phyloP scores from a whole-genome alignment of 1,140 invertebrate species.

The Acyrthosiphon pisum region DNA sequence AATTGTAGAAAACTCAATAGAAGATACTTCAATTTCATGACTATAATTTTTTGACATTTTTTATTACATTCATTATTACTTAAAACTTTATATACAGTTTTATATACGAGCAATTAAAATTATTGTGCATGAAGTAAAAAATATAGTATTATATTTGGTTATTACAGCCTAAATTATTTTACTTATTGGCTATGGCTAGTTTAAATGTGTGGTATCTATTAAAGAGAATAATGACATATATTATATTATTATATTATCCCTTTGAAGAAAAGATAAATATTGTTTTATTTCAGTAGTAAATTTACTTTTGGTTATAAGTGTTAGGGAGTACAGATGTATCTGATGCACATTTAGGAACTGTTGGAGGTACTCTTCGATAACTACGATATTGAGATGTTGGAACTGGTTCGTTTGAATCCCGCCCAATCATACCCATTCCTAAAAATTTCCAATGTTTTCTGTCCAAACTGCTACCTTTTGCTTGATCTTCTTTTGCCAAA shows the following conservation, averaged over 20 bases:
- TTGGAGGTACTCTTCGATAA: slow-evolving; percentile 70
- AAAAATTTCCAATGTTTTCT: slow-evolving; percentile 75
- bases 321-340: slow-evolving; percentile 51
- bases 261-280: not conserved
- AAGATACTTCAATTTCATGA: not conserved
- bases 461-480: slow-evolving; percentile 71
- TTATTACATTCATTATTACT: not conserved
- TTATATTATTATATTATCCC: not conserved
- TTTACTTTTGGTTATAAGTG: slow-evolving; percentile 45
- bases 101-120: not conserved
- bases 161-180: not conserved
- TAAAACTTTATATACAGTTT: not conserved
- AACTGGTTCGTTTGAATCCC: slow-evolving; percentile 72
- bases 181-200: not conserved
- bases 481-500: slow-evolving; percentile 57
- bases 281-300: not conserved
- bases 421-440: slow-evolving; percentile 63
- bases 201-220: not conserved
- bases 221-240: not conserved
- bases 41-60: not conserved
- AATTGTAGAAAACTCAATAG: not conserved
- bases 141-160: not conserved
- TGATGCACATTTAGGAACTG: slow-evolving; percentile 49
- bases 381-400: slow-evolving; percentile 80
- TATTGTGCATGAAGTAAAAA: not conserved